Conservation (phyloP, 1,140 invertebrate genomes). For the Aphidius gifuensis region DNA sequence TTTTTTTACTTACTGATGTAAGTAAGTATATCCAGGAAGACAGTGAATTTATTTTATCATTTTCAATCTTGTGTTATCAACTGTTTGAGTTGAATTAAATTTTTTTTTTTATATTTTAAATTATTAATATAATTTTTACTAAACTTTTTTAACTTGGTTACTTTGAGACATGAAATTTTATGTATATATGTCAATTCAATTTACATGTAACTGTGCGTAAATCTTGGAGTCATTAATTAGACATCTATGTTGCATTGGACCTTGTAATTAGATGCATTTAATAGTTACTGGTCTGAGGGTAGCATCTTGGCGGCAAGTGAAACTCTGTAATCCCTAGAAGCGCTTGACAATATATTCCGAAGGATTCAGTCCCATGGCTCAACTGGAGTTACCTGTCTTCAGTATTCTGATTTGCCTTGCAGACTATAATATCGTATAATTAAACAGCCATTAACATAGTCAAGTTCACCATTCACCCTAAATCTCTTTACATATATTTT, state of each 20-base stretch:
- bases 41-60: too few species aligned
- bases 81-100: too few species aligned
- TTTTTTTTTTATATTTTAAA: too few species aligned
- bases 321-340: slow-evolving; percentile 45
- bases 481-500: too few species aligned
- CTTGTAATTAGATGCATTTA: slow-evolving; percentile 57
- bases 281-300: slow-evolving; percentile 40
- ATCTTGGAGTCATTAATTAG: slow-evolving; percentile 54
- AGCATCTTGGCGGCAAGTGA: slow-evolving; percentile 45
- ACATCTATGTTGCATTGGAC: slow-evolving; percentile 50
- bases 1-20: too few species aligned
- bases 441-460: slow-evolving; percentile 38
- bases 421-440: slow-evolving; percentile 36
- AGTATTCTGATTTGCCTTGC: slow-evolving; percentile 39
- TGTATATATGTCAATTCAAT: slow-evolving; percentile 14
- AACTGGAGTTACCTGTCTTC: slow-evolving; percentile 39
- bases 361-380: slow-evolving; percentile 29
- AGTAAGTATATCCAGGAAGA: too few species aligned
- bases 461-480: slow-evolving; percentile 1
- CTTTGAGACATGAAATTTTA: too few species aligned
- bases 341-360: slow-evolving; percentile 28
- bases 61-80: too few species aligned
- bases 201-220: slow-evolving; percentile 52
- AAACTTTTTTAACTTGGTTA: too few species aligned
- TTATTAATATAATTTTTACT: too few species aligned